These are phyloP conservation scores for Aporrectodea caliginosa DNA, from an alignment of 1,140 invertebrate genomes.

Conservation along the genomic window DNA sequence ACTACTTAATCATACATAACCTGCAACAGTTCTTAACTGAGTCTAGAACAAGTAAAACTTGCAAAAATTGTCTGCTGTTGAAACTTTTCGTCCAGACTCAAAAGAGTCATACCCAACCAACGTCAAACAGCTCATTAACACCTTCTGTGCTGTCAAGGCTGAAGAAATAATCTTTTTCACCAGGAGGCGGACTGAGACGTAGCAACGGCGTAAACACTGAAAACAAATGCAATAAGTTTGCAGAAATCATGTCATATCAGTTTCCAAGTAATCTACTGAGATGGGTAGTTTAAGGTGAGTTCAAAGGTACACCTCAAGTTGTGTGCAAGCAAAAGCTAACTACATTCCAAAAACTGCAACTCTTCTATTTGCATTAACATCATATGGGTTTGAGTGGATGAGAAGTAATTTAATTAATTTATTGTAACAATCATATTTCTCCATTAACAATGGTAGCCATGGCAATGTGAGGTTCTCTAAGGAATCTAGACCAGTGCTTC, in stretches of 20 bases:
- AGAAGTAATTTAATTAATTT: too few species aligned
- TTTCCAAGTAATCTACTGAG: not conserved
- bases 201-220: conserved; percentile 70
- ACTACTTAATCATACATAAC: too few species aligned
- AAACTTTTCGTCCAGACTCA: too few species aligned
- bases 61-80: not conserved
- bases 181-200: conserved; percentile 72
- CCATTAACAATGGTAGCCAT: too few species aligned
- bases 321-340: not conserved
- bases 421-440: too few species aligned
- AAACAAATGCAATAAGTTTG: too few species aligned
- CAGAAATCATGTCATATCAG: not conserved
- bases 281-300: not conserved
- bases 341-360: not conserved
- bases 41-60: not conserved
- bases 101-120: conserved; percentile 41
- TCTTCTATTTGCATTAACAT: not conserved
- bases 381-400: too few species aligned
- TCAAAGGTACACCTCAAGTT: not conserved
- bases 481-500: too few species aligned
- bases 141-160: conserved; percentile 76
- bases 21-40: not conserved
- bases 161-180: conserved; percentile 75
- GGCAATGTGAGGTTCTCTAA: too few species aligned
- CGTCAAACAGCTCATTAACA: conserved; percentile 76